phyloP scores from a whole-genome alignment of 2,888 invertebrate species.

The Hirtodrosophila alboralis region DNA sequence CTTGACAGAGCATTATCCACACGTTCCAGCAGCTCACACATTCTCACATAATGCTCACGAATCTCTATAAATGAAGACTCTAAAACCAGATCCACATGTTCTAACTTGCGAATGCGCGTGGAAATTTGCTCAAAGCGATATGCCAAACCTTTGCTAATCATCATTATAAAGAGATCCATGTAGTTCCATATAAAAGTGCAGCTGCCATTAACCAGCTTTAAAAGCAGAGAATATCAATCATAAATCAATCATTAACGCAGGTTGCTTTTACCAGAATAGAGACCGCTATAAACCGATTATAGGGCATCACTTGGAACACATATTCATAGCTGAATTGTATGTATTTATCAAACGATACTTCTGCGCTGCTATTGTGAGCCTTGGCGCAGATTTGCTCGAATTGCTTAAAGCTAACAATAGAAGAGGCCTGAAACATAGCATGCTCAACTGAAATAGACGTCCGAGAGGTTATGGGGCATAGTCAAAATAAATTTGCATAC shows the following conservation, averaged over 20 bases:
- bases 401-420: conserved; percentile 56
- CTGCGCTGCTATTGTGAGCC: conserved; percentile 45
- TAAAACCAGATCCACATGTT: conserved; percentile 70
- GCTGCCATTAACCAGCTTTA: conserved; percentile 63
- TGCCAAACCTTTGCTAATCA: conserved; percentile 88
- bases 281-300: conserved; percentile 45
- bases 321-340: conserved; percentile 69
- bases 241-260: conserved; percentile 7
- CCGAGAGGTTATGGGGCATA: fast-evolving
- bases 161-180: conserved; percentile 89
- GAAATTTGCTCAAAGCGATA: conserved; percentile 89
- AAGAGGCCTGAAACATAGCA: conserved; percentile 68
- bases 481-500: too few relatives aligned
- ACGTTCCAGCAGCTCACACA: conserved; percentile 87
- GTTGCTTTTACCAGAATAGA: conserved; percentile 75
- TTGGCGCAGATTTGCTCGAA: conserved; percentile 49
- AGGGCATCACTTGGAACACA: conserved; percentile 71
- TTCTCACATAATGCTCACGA: conserved; percentile 88
- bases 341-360: conserved; percentile 59
- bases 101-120: conserved; percentile 71
- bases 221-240: too few relatives aligned
- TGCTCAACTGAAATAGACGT: conserved; percentile 72
- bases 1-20: conserved; percentile 87
- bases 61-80: conserved; percentile 87
- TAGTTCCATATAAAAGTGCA: conserved; percentile 90